These are phyloP conservation scores for Mayetiola destructor DNA, from an alignment of 2,888 invertebrate genomes.

Conservation along the genomic window DNA sequence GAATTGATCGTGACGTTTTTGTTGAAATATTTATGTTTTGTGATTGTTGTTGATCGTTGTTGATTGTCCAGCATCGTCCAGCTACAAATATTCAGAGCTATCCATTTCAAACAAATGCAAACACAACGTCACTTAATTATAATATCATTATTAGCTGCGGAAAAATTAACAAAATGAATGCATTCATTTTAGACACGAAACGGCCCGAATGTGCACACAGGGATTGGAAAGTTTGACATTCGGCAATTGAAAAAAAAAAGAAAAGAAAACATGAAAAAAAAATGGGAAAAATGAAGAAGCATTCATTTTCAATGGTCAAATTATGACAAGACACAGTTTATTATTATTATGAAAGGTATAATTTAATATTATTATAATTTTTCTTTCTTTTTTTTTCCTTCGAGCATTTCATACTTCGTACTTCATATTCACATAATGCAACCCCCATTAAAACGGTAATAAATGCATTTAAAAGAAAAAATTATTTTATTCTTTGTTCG, in stretches of 20 bases:
- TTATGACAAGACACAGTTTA: too few species aligned
- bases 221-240: too few species aligned
- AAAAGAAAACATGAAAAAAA: background rate
- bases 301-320: background rate
- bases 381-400: background rate
- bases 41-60: too few species aligned
- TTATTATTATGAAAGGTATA: constrained; percentile 5
- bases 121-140: background rate
- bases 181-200: too few species aligned
- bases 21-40: too few species aligned
- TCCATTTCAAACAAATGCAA: background rate
- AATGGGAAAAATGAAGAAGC: background rate
- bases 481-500: background rate
- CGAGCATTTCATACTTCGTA: background rate
- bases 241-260: background rate
- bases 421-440: background rate
- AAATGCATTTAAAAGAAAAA: background rate
- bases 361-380: background rate
- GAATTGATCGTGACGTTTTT: too few species aligned
- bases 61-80: too few species aligned
- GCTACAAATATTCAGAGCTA: too few species aligned
- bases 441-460: background rate
- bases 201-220: too few species aligned
- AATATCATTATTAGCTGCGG: background rate
- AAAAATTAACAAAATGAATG: background rate